These are phyloP conservation scores for Paracanthobrama guichenoti DNA, from an alignment of 2,113 vertebrate genomes.

Conservation along the genomic window DNA sequence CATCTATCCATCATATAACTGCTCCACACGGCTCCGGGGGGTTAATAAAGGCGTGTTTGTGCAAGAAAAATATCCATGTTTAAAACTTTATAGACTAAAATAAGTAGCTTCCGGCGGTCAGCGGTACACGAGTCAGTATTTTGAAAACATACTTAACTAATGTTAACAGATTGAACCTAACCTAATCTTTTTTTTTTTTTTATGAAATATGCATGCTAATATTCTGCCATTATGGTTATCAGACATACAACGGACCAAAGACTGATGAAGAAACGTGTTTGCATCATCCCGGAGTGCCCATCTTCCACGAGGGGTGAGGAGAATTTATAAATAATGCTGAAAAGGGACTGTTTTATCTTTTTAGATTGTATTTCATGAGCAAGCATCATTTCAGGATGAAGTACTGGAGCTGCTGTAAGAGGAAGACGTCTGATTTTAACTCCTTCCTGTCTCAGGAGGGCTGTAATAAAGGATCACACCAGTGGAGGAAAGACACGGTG, in stretches of 20 bases:
- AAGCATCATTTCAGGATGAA: conserved; percentile 83
- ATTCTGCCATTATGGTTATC: conserved; percentile 29
- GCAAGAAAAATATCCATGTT: too few relatives aligned
- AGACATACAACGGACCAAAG: conserved; percentile 76
- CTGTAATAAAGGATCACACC: conserved; percentile 83
- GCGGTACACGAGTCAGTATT: too few relatives aligned
- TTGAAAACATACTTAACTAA: too few relatives aligned
- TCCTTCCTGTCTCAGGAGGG: conserved; percentile 91
- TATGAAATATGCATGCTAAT: not conserved
- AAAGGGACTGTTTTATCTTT: not conserved
- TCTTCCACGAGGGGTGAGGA: conserved; percentile 87
- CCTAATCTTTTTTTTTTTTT: too few relatives aligned
- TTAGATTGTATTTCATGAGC: not conserved
- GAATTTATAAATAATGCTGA: not conserved
- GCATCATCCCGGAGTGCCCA: conserved; percentile 82
- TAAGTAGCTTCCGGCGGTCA: too few relatives aligned
- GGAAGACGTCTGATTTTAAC: conserved; percentile 94
- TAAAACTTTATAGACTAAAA: too few relatives aligned
- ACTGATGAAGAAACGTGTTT: conserved; percentile 78
- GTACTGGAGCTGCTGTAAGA: conserved; percentile 96
- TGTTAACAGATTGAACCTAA: not conserved
- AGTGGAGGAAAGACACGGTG: conserved; percentile 82
- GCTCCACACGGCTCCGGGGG: too few relatives aligned
- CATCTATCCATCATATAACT: too few relatives aligned
- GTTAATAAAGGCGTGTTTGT: too few relatives aligned